phyloP scores from a whole-genome alignment of 1,140 invertebrate genomes.

The Ptiloglossa arizonensis region DNA sequence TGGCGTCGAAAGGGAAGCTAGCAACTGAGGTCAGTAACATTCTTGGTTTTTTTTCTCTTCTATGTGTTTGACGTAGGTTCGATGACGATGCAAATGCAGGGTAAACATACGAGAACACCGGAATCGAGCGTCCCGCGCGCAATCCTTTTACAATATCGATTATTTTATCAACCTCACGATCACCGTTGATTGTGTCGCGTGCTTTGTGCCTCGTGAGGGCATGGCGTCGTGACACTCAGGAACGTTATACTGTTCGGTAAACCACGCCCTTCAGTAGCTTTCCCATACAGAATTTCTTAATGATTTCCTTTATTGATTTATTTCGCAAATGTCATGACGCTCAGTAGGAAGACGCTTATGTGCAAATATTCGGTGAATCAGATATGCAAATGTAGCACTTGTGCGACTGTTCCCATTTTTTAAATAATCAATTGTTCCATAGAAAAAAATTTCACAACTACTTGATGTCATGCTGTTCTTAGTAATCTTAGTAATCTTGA shows the following conservation, averaged over 20 bases:
- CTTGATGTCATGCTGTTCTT: too few relatives aligned
- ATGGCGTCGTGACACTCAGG: constrained; percentile 45
- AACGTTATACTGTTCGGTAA: constrained; percentile 57
- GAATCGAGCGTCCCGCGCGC: background rate
- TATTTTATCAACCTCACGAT: constrained; percentile 17
- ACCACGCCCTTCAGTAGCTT: constrained; percentile 56
- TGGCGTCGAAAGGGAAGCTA: constrained; percentile 78
- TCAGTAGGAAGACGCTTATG: background rate
- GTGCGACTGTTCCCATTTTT: too few relatives aligned
- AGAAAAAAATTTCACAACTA: too few relatives aligned
- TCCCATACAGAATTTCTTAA: background rate
- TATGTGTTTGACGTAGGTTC: background rate
- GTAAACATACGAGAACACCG: background rate
- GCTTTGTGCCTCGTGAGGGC: constrained; percentile 16
- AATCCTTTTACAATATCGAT: constrained; percentile 8
- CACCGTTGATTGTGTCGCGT: constrained; percentile 11
- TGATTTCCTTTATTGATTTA: background rate
- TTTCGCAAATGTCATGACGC: background rate
- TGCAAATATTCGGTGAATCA: background rate
- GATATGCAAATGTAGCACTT: too few relatives aligned
- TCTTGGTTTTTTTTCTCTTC: constrained; percentile 10
- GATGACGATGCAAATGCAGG: background rate
- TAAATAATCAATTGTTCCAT: too few relatives aligned
- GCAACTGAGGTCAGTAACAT: constrained; percentile 74
- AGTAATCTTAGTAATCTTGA: background rate